Evolutionary conservation across 92 coral and sea anemone genomes (phyloP).

Genomic region (Epizoanthus rinbou): DNA sequence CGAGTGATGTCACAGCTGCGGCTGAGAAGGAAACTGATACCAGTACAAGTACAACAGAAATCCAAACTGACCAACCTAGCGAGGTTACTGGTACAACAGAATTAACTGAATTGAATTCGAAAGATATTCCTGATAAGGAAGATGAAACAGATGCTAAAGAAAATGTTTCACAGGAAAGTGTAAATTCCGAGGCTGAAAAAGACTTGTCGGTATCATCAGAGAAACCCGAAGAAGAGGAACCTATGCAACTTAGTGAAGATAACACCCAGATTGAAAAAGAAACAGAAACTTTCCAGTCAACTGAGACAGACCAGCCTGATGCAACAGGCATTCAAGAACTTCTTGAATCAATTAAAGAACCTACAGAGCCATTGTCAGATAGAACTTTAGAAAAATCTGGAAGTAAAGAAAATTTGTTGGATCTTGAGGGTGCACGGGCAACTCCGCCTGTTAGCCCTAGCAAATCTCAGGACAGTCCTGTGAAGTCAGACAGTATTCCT

Average conservation of each 20-base stretch:
- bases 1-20: neutral
- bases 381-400: conserved; percentile 28
- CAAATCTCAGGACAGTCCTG: conserved; percentile 25
- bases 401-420: conserved; percentile 29
- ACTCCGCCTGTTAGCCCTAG: conserved; percentile 10
- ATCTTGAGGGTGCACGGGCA: conserved; percentile 5
- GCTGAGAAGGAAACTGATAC: conserved; percentile 13
- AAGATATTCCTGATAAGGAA: conserved; percentile 9
- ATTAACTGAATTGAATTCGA: neutral
- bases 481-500: conserved; percentile 72
- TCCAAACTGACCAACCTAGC: neutral
- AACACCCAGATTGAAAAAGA: conserved; percentile 9
- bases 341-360: conserved; percentile 38
- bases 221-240: conserved; percentile 20
- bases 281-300: neutral
- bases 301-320: conserved; percentile 11
- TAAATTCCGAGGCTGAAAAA: conserved; percentile 1
- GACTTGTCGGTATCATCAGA: conserved; percentile 19
- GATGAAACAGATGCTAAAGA: neutral
- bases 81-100: neutral
- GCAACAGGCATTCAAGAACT: conserved; percentile 3
- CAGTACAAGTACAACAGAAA: neutral
- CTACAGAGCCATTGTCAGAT: neutral
- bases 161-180: conserved; percentile 21
- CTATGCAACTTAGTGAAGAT: conserved; percentile 1